These are phyloP conservation scores for Agrenia bidenticulata DNA, from an alignment of 2,888 invertebrate species.

Conservation along the genomic window DNA sequence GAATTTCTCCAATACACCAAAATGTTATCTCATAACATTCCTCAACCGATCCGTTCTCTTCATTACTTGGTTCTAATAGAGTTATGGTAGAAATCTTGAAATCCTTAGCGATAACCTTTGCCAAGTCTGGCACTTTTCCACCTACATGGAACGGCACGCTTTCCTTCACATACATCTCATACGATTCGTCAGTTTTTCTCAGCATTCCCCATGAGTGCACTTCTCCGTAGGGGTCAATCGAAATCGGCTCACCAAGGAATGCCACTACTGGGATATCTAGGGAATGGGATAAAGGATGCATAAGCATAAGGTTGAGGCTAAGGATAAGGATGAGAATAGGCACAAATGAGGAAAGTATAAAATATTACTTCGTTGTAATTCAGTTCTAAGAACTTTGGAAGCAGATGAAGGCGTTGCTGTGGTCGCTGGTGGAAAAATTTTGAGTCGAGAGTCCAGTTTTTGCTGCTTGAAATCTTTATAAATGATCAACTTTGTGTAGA, in stretches of 20 bases:
- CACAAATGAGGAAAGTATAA: too few relatives aligned
- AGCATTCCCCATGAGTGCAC: too few relatives aligned
- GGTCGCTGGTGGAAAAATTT: not conserved
- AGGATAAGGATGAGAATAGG: too few relatives aligned
- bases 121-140: not conserved
- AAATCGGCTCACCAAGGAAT: too few relatives aligned
- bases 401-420: not conserved
- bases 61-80: not conserved
- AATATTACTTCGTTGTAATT: conserved; percentile 2
- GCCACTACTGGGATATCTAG: too few relatives aligned
- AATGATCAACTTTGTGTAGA: not conserved
- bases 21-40: not conserved
- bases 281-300: too few relatives aligned
- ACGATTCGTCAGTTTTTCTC: not conserved
- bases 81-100: not conserved
- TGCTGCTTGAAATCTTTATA: not conserved
- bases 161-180: not conserved
- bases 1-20: not conserved
- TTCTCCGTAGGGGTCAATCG: too few relatives aligned
- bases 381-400: not conserved
- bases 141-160: too few relatives aligned
- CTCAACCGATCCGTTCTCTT: not conserved
- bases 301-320: too few relatives aligned
- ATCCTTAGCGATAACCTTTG: not conserved
- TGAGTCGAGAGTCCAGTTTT: not conserved